Conservation (phyloP, 1,140 invertebrate species). For the Ceratina australensis region DNA sequence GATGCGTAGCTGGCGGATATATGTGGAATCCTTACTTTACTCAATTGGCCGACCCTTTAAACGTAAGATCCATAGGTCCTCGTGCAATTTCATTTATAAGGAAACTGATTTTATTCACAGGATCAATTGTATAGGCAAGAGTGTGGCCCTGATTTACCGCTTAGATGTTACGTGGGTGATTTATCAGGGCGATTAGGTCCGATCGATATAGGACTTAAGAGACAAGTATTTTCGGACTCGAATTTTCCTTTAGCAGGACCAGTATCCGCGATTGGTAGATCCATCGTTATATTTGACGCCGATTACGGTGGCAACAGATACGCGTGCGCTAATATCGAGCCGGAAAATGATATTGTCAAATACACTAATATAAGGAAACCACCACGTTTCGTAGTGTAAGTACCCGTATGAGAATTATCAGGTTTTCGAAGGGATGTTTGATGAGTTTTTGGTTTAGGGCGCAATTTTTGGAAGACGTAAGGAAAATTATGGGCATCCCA, state of each 20-base stretch:
- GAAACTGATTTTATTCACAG: conserved; percentile 75
- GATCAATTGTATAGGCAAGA: conserved; percentile 91
- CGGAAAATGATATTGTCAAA: conserved; percentile 94
- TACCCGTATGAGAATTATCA: conserved; percentile 51
- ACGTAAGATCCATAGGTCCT: conserved; percentile 82
- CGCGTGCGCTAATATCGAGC: conserved; percentile 95
- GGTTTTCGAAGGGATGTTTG: not conserved
- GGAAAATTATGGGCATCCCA: conserved; percentile 90
- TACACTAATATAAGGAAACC: conserved; percentile 93
- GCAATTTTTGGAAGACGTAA: conserved; percentile 91
- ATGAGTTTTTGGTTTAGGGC: conserved; percentile 80
- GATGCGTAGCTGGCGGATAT: conserved; percentile 94
- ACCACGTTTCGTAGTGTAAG: conserved; percentile 93
- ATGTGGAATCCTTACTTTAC: conserved; percentile 96
- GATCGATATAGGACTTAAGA: conserved; percentile 89
- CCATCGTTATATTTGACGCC: conserved; percentile 91
- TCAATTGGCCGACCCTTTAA: conserved; percentile 92
- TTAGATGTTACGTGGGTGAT: conserved; percentile 96
- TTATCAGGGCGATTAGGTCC: conserved; percentile 90
- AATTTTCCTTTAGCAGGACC: conserved; percentile 92
- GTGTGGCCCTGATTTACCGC: conserved; percentile 91
- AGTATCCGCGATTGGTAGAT: conserved; percentile 89
- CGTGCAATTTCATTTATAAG: not conserved
- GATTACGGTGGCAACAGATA: conserved; percentile 86
- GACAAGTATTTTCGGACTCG: conserved; percentile 90